Evolutionary conservation across 2,888 invertebrate genomes (phyloP), one percentile per base, ranked within the genome.

Genomic region (Allacma fusca): DNA sequence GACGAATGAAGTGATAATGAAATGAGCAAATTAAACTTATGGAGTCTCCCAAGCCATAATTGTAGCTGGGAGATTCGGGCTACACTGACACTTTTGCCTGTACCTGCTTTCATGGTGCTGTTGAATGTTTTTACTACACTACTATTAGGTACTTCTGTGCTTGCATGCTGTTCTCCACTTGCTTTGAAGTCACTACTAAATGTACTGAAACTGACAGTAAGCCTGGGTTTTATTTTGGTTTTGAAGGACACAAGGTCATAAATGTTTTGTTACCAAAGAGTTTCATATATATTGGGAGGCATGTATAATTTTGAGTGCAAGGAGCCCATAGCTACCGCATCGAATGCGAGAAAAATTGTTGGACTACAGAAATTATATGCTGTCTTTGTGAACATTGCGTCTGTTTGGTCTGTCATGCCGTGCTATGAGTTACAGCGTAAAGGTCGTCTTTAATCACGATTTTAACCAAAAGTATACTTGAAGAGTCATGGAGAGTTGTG

Each of bases 11-110:
- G 62, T 62, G 62, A 62, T 62, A 62, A 62, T 62, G 24, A 62
- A 62, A 62, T 62, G 62, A 62, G 62, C 62, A 62, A 73, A 76
- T 78, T 79, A 50, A 50, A n/a, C 50, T 50, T 16, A 4, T 1
- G 50, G 2, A 13, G 5, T n/a, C 16, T n/a, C 40, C 40, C 19
- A 19, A 50, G 50, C n/a, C 50, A 5, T 50, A 50, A 50, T 50
- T 50, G 50, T 50, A 50, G 2, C 2, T 13, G 50, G 16, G 34
- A 34, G 34, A 34, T 34, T 34, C 34, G 9, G 34, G 9, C 34
- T 34, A 34, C 9, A 19, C 50, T 12, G 50, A 50, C 50, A 50
- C 34, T 50, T 50, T 50, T 50, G 16, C n/a, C 5, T 40, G 7
- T 40, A 40, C 13, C 40, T 9, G 40, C 13, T 40, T 40, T 40